Evolutionary conservation across 2,113 vertebrate species (phyloP).

Genomic region (Halcyon malimbica): DNA sequence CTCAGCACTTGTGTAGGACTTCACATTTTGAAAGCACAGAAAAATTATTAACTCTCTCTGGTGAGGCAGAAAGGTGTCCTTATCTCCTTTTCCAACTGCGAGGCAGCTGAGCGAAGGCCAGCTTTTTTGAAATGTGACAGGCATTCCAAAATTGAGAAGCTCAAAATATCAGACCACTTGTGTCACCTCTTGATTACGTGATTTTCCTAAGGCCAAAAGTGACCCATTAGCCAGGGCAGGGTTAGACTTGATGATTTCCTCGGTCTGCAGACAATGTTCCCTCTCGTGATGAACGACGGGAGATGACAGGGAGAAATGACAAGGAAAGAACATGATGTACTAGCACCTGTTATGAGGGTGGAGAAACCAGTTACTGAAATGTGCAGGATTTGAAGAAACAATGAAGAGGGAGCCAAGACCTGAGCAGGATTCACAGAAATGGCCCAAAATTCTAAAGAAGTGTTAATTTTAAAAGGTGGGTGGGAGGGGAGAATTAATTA

Average conservation of each 20-base stretch:
- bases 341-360: background rate
- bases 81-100: background rate
- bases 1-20: slow-evolving; percentile 25
- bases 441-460: accelerated
- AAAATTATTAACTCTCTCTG: slow-evolving; percentile 44
- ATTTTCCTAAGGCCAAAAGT: slow-evolving; percentile 40
- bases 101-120: background rate
- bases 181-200: slow-evolving; percentile 10
- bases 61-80: background rate
- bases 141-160: background rate
- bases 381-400: accelerated
- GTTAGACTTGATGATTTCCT: background rate
- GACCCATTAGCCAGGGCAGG: background rate
- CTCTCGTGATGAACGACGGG: background rate
- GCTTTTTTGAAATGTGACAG: background rate
- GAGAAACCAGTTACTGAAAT: background rate
- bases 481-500: background rate
- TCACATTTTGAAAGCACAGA: slow-evolving; percentile 53
- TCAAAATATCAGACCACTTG: background rate
- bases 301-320: background rate
- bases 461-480: background rate
- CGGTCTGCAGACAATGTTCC: background rate
- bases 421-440: accelerated
- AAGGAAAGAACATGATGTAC: background rate
- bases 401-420: background rate